Evolutionary conservation across 2,797 vertebrate species (phyloP), one percentile per base, ranked within the genome.

Genomic region (Clarias pachynema): DNA sequence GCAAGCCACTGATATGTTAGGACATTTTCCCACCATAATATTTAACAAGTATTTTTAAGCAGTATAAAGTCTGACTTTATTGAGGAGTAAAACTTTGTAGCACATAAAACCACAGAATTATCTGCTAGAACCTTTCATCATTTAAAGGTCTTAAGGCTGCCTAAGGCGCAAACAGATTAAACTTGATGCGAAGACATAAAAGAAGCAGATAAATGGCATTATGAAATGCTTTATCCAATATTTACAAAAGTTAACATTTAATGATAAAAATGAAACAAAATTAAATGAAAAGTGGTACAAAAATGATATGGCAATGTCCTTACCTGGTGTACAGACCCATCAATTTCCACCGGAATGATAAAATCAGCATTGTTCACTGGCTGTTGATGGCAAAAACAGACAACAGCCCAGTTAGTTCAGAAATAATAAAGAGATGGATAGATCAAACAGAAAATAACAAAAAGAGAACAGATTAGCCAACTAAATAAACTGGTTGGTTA

Each of bases 331-430:
- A 97, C 94, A 80, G 96, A 96, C 90, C 97, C 98, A 92, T 99
- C 98, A 53, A 99, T 99, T 92, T 99, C 98, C 94, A 99, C 97
- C 0, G 98, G 98, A 95, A 99, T 99, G 96, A 99, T 98, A 96
- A 98, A 99, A 94, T 99, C 98, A 0, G 98, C 97, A 44, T 99
- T 98, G 96, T 97, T 98, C 93, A 99, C 96, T 0, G 98, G 98
- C 98, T 99, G 95, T 85, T 69, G 91, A 91, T 79, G 73, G 85
- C 37, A 89, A 85, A 5, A 89, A 14, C 5, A 72, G 56, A 81
- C 81, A 86, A 89, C 81, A 86, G n/a, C 62, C 18, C 53, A 12
- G 22, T 74, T 53, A 81, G 56, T 12, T 29, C 22, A 73, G 26
- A 8, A 15, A 22, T 29, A 62, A 80, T 53, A 53, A 56, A 26